Evolutionary conservation across 1,140 invertebrate genomes (phyloP), one percentile per base, ranked within the genome.

Genomic region (Cydia pomonella): DNA sequence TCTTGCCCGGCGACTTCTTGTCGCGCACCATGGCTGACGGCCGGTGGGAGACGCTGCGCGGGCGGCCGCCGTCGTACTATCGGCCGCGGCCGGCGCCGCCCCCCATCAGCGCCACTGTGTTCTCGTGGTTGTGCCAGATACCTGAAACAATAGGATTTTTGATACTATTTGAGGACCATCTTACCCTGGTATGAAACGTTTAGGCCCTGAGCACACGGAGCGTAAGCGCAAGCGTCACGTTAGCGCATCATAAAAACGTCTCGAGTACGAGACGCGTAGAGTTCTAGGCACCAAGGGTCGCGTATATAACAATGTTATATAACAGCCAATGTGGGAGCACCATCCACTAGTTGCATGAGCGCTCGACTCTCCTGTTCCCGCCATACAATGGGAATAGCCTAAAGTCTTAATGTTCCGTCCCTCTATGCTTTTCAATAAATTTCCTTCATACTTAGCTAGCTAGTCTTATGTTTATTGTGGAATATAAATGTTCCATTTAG

Each of bases 121-220:
- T 92, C 78, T 91, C 87, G 84, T 89, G 88, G 76, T 90, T 89
- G 81, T 91, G 89, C 92, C 92, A 92, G 75, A 93, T 88, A 83
- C 92, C 92, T 93, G 85, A 0, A 84, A 86, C 21, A 23, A n/a
- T 44, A 16, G 44, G 1, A 47, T n/a, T n/a, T n/a, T n/a, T n/a
- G n/a, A n/a, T 16, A 47, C 13, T 9, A 38, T 10, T 38, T 38
- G 33, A 0, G 29, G 33, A 10, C 33, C 33, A 38, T 38, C 33
- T 38, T 38, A 38, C n/a, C n/a, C n/a, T n/a, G n/a, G n/a, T n/a
- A n/a, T n/a, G n/a, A n/a, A n/a, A n/a, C n/a, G n/a, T n/a, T n/a
- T n/a, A n/a, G n/a, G n/a, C n/a, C n/a, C n/a, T n/a, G n/a, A n/a
- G n/a, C n/a, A n/a, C n/a, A n/a, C n/a, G n/a, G n/a, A n/a, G n/a